Evolutionary conservation across 2,797 vertebrate species (phyloP).

Genomic region (Sebastes nivosus): DNA sequence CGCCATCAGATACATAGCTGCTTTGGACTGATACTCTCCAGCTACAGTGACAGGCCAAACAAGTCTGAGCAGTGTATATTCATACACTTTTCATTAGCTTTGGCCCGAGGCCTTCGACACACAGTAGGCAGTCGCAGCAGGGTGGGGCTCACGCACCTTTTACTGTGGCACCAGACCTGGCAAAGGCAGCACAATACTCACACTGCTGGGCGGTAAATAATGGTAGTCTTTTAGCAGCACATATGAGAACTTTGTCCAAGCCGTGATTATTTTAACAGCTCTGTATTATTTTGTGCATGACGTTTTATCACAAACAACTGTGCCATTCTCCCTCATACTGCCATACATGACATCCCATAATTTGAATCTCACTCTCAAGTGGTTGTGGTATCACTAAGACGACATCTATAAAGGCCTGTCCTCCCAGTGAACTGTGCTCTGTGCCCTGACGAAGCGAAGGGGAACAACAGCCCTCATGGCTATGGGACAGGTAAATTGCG

Average conservation of each 20-base stretch:
- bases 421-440: conserved; percentile 81
- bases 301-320: neutral
- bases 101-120: conserved; percentile 74
- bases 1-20: conserved; percentile 53
- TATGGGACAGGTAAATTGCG: conserved; percentile 77
- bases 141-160: conserved; percentile 61
- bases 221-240: conserved; percentile 3
- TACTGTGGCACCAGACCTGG: conserved; percentile 52
- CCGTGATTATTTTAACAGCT: neutral
- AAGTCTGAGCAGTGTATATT: conserved; percentile 84
- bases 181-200: conserved; percentile 24
- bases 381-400: conserved; percentile 71
- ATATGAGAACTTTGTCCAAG: neutral
- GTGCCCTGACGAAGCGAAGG: conserved; percentile 73
- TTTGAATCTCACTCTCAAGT: conserved; percentile 47
- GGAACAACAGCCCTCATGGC: conserved; percentile 78
- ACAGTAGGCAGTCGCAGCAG: conserved; percentile 80
- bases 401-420: conserved; percentile 81
- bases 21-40: conserved; percentile 63
- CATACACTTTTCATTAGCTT: conserved; percentile 75
- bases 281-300: neutral
- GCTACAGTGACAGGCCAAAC: conserved; percentile 73
- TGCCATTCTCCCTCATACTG: neutral
- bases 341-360: conserved; percentile 67
- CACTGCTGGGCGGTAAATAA: neutral